Evolutionary conservation across 2,797 vertebrate genomes (phyloP), one percentile per base, ranked within the genome.

Genomic region (Neopelma chrysocephalum): DNA sequence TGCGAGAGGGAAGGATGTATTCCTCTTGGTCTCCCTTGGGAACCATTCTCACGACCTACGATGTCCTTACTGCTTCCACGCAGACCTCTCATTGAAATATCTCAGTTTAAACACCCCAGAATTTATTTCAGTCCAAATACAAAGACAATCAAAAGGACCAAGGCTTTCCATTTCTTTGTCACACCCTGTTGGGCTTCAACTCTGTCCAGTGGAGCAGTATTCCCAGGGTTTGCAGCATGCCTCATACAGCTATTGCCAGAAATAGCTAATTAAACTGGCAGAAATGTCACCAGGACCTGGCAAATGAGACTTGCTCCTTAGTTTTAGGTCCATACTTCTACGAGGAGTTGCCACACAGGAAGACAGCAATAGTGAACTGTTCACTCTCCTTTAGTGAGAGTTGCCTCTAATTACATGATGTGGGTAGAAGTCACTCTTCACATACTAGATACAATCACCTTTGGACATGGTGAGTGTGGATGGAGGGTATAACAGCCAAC

Each of bases 201-300:
- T 64, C 85, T 82, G 32, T 51, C 47, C 58, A 79, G 25, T 45
- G 84, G 34, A 87, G 40, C 22, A 42, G n/a, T 34, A 61, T 86
- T 93, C 89, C 88, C 78, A 96, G 86, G 81, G 25, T 89, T 88
- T 84, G 25, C 47, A 70, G 20, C 36, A 42, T 31, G 12, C 15
- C 48, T 89, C 87, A 47, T 62, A 73, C 81, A 96, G 57, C 27
- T n/a, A n/a, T 34, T 64, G 82, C 90, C 45, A 86, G 87, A 95
- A 97, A 95, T 26, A 27, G 21, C 15, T 93, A 90, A 94, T 87
- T 90, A 92, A 94, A 86, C 38, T 72, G 43, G 62, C 61, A 90
- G 15, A 43, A 89, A 80, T 9, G 7, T 54, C 68, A 87, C 32
- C n/a, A 23, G n/a, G 42, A 89, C 5, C 45, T 80, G 57, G 51